Conservation (phyloP, 2,113 vertebrate genomes). For the Etheostoma cragini region DNA sequence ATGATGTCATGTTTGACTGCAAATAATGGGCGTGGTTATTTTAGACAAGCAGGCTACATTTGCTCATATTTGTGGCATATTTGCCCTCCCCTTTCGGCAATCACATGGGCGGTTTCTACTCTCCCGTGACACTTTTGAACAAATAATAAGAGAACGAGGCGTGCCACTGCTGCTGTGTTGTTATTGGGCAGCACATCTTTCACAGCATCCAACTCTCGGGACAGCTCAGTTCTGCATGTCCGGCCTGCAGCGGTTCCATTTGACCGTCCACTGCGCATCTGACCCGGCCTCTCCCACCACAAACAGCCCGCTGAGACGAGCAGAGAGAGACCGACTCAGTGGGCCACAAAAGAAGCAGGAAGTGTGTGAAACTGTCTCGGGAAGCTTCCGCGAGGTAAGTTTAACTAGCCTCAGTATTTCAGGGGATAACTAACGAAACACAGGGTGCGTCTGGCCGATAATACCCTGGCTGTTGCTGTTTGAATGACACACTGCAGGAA, state of each 20-base stretch:
- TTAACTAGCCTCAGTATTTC: not conserved
- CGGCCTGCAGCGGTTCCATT: not conserved
- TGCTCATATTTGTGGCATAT: conserved; percentile 31
- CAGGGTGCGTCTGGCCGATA: not conserved
- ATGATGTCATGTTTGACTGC: not conserved
- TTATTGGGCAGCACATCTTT: conserved; percentile 56
- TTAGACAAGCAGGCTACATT: conserved; percentile 5
- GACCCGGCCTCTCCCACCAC: not conserved
- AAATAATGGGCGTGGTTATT: conserved; percentile 39
- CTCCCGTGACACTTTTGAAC: conserved; percentile 77
- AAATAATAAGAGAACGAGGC: conserved; percentile 72
- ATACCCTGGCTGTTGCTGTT: conserved; percentile 10
- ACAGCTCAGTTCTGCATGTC: conserved; percentile 8
- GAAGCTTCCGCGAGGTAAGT: conserved; percentile 45
- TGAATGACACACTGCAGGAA: not conserved
- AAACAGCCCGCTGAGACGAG: not conserved
- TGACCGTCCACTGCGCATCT: conserved; percentile 3
- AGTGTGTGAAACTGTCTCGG: conserved; percentile 39
- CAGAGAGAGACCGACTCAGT: too few relatives aligned
- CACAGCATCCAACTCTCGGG: conserved; percentile 43
- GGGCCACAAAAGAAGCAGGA: conserved; percentile 47
- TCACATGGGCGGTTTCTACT: conserved; percentile 75
- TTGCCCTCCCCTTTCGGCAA: conserved; percentile 52
- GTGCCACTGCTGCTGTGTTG: conserved; percentile 50
- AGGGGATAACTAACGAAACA: not conserved